Evolutionary conservation across 2,113 vertebrate genomes (phyloP), one percentile per base, ranked within the genome.

Genomic region (Aegypius monachus): DNA sequence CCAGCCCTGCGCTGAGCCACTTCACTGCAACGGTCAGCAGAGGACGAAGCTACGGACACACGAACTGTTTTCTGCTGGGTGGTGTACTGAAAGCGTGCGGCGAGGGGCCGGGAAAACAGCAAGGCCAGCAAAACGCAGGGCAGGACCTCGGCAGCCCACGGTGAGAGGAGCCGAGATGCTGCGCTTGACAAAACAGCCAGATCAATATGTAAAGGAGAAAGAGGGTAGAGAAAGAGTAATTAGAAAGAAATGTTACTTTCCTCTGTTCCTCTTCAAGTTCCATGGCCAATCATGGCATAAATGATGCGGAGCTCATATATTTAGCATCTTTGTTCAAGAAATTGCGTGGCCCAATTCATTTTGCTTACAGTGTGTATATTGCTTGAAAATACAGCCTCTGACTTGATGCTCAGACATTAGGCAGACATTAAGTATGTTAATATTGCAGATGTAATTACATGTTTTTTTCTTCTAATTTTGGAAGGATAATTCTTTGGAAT

Each of bases 401-500:
- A 94, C 84, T 97, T 67, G 87, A 65, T 47, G 87, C 81, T 89
- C 81, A 97, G 94, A 95, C 92, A 86, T 91, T 91, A 96, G 93
- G 67, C 95, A 96, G 92, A 92, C 94, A 90, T 96, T 91, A 97
- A 96, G 62, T 83, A 93, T 93, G 93, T 94, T 96, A 96, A 94
- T 93, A 97, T 23, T 67, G 79, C 81, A 95, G 87, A 93, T 93
- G 58, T 95, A 96, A 97, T 96, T 96, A 96, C 19, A 95, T 80
- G 62, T 1, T 95, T 96, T 97, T 97, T 96, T 95, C 93, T 95
- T 95, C 96, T 94, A 91, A 93, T 95, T 97, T 90, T 96, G 95
- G 93, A 97, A 86, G 50, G 67, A 75, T 95, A 91, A 96, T 85
- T 97, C 50, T 95, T 95, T 81, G 87, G 42, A 91, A 86, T 97